These are phyloP conservation scores for Caenorhabditis zanzibari DNA, from an alignment of 2,888 invertebrate species.

Conservation along the genomic window DNA sequence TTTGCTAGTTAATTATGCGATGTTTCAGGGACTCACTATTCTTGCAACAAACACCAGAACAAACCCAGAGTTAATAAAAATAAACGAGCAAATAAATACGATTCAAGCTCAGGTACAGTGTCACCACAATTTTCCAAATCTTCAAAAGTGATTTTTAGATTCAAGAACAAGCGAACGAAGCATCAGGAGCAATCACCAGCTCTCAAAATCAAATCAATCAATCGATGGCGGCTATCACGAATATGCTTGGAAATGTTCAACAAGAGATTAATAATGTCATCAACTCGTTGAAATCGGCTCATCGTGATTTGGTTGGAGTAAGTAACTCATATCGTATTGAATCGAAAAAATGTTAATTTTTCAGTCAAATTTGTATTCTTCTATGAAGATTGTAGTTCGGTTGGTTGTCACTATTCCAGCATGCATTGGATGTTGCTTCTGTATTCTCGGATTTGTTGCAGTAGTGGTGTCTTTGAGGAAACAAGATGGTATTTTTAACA, in stretches of 20 bases:
- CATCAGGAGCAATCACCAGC: conserved; percentile 17
- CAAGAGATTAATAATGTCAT: conserved; percentile 42
- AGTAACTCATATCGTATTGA: not conserved
- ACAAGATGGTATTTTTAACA: not conserved
- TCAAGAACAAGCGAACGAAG: conserved; percentile 19
- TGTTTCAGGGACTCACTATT: not conserved
- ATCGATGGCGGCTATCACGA: conserved; percentile 24
- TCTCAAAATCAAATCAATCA: conserved; percentile 32
- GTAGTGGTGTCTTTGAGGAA: conserved; percentile 49
- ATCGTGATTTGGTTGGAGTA: conserved; percentile 55
- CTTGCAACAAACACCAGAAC: not conserved
- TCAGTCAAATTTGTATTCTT: conserved; percentile 57
- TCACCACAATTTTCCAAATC: no score
- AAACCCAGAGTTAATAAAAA: not conserved
- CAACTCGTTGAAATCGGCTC: conserved; percentile 50
- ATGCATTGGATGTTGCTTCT: conserved; percentile 58
- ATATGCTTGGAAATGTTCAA: conserved; percentile 56
- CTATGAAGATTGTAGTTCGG: conserved; percentile 47
- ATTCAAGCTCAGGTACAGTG: conserved; percentile 13
- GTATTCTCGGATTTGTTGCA: conserved; percentile 57
- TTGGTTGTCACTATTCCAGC: conserved; percentile 59
- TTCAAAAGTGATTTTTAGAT: conserved; percentile 21
- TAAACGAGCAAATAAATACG: conserved; percentile 8
- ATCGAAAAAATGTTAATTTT: not conserved
- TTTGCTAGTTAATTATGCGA: not conserved